A percentile compares a stretch with the other conserved stretches of the same genome.
phyloP scores from a whole-genome alignment of 2,113 vertebrate species.

The Nycticryphes semicollaris region DNA sequence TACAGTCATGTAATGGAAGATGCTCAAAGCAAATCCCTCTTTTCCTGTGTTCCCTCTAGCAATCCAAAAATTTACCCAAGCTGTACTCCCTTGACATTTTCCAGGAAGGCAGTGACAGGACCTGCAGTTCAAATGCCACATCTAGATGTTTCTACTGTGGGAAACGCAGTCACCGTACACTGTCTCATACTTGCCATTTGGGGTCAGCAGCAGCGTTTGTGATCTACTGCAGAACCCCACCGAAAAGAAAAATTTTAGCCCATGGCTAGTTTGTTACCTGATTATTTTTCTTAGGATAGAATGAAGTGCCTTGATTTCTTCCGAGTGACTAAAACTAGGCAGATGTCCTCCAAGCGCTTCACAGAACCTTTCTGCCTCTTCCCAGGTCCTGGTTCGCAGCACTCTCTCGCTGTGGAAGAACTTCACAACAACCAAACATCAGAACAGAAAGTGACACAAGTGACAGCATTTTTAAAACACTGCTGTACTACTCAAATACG shows the following conservation, averaged over 20 bases:
- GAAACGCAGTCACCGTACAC: not conserved
- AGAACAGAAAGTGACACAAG: not conserved
- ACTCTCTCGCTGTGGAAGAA: slow-evolving; percentile 89
- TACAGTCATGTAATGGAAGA: not conserved
- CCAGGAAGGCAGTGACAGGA: not conserved
- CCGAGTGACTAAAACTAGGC: slow-evolving; percentile 81
- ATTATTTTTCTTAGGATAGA: slow-evolving; percentile 78
- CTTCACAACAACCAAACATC: slow-evolving; percentile 68
- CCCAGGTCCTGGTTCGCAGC: slow-evolving; percentile 89
- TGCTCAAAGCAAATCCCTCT: not conserved
- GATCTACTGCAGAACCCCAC: not conserved
- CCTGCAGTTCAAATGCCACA: slow-evolving; percentile 25
- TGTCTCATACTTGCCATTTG: not conserved
- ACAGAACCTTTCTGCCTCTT: slow-evolving; percentile 92
- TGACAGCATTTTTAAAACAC: not conserved
- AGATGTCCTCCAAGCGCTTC: slow-evolving; percentile 88
- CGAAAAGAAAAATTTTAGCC: not conserved
- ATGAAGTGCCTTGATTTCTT: slow-evolving; percentile 82
- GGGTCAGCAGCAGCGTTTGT: not conserved
- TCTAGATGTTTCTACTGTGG: not conserved
- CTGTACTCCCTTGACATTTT: slow-evolving; percentile 20
- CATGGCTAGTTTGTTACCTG: slow-evolving; percentile 74
- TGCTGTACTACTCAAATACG: not conserved
- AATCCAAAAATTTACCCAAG: not conserved
- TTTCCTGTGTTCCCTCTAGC: not conserved